Evolutionary conservation across 2,888 invertebrate species (phyloP).

Genomic region (Thysanoteuthis rhombus): DNA sequence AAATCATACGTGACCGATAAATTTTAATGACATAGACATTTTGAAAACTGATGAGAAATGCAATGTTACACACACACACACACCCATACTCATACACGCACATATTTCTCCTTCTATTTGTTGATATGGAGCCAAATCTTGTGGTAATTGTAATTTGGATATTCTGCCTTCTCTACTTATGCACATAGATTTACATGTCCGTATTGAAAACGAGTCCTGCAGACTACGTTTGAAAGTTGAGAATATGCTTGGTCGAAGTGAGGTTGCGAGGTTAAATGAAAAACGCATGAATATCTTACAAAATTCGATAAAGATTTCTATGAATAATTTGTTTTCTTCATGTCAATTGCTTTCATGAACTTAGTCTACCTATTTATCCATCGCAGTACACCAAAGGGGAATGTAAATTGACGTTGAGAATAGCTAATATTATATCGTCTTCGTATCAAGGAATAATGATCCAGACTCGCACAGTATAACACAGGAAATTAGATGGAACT

Average conservation of each 20-base stretch:
- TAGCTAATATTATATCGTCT: too few species aligned
- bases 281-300: background rate
- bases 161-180: too few species aligned
- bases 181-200: too few species aligned
- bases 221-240: too few species aligned
- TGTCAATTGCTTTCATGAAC: background rate
- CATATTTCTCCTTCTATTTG: background rate
- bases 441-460: too few species aligned
- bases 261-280: background rate
- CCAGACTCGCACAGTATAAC: too few species aligned
- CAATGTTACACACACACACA: background rate
- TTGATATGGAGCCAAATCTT: too few species aligned
- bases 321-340: background rate
- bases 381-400: background rate
- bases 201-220: too few species aligned
- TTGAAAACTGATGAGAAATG: background rate
- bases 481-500: too few species aligned
- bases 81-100: background rate
- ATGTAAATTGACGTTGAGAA: background rate
- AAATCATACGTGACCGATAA: background rate
- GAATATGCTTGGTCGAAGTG: too few species aligned
- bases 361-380: background rate
- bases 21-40: background rate
- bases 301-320: background rate
- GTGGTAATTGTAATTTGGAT: too few species aligned